Conservation (phyloP, 2,888 invertebrate genomes). For the Drosophila ustulata region DNA sequence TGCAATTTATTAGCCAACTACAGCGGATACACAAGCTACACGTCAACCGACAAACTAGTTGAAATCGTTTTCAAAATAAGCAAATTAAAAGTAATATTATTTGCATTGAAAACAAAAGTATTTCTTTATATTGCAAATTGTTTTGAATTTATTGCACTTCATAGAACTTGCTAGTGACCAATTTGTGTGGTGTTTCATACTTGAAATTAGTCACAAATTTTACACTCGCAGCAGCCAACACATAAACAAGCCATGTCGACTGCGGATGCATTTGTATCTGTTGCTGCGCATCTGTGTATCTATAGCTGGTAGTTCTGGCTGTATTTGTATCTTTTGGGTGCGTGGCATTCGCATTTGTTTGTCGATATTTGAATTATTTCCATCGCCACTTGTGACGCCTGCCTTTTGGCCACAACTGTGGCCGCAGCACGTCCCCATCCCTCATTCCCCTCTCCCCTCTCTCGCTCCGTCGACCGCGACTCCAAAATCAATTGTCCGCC, state of each 20-base stretch:
- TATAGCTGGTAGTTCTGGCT: slow-evolving; percentile 3
- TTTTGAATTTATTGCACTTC: not conserved
- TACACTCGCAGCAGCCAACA: slow-evolving; percentile 37
- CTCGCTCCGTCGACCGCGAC: slow-evolving; percentile 7
- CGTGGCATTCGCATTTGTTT: slow-evolving; percentile 55
- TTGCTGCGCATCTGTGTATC: not conserved
- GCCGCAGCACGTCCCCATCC: slow-evolving; percentile 30
- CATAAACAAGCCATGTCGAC: slow-evolving; percentile 47
- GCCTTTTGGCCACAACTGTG: slow-evolving; percentile 76
- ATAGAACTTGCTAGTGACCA: not conserved
- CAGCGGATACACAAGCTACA: slow-evolving; percentile 5
- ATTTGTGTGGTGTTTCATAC: slow-evolving; percentile 15
- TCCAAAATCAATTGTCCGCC: slow-evolving; percentile 66
- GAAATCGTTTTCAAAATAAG: not conserved
- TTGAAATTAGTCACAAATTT: slow-evolving; percentile 48
- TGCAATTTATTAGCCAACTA: slow-evolving; percentile 55
- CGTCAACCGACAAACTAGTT: slow-evolving; percentile 8
- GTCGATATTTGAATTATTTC: slow-evolving; percentile 76
- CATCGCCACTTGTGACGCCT: slow-evolving; percentile 57
- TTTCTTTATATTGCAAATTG: not conserved
- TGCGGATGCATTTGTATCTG: slow-evolving; percentile 1
- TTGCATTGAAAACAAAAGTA: not conserved
- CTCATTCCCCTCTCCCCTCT: not conserved
- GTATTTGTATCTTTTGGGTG: slow-evolving; percentile 40
- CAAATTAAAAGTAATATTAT: not conserved